Evolutionary conservation across 2,113 vertebrate genomes (phyloP), one percentile per base, ranked within the genome.

Genomic region (Climacteris rufus): DNA sequence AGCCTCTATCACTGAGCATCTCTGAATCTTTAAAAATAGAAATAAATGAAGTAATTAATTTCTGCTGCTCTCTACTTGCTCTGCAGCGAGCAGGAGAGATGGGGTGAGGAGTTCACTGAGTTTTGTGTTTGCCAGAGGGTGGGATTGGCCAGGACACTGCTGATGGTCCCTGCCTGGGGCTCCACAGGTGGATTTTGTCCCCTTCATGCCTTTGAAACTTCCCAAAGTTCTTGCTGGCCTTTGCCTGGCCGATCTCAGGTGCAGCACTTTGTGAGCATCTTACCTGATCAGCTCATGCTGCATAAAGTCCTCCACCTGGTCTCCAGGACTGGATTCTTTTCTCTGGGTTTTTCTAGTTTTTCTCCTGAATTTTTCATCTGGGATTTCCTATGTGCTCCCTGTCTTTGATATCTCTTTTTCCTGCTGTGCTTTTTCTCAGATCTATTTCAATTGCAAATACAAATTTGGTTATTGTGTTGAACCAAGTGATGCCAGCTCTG

Each of bases 11-110:
- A 71, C 72, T 39, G 76, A 93, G 47, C 1, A 0, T 89, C 86
- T 95, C 68, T 30, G 89, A 92, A 64, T 37, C 79, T 87, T 87
- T 89, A 91, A 95, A 97, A 95, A 96, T 91, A 96, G 95, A 64
- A 89, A 68, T 81, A 71, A 94, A 83, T 50, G 68, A 47, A 75
- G 59, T 37, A 91, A 82, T 75, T 92, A 33, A 42, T 70, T 86
- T 54, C 31, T 54, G 75, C 77, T 75, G 25, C 52, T 81, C 80
- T 53, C 20, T 86, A 0, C 45, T 69, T 0, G 0, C 31, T 94
- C 52, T 2, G 5, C 77, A 84, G 72, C 1, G 18, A 94, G 91
- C 35, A 7, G 44, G 27, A 49, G 77, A 44, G 69, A 15, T 37
- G 56, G 31, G 64, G 45, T 9, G 52, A 56, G 60, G 14, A 71